Conservation (phyloP, 1,140 invertebrate genomes). For the Hycleus cichorii region DNA sequence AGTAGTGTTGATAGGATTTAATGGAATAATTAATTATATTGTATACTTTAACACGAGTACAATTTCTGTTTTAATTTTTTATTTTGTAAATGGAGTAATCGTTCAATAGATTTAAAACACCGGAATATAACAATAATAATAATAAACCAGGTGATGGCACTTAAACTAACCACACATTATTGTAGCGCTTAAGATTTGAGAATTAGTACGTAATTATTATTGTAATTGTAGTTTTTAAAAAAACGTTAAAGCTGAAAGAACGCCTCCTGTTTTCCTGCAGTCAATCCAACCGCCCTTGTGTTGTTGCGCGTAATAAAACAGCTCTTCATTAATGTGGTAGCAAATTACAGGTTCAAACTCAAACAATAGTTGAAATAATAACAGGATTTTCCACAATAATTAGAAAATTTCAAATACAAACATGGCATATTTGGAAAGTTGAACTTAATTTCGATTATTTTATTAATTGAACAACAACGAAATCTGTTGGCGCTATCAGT, state of each 20-base stretch:
- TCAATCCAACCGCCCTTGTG: background rate
- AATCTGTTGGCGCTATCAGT: background rate
- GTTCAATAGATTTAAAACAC: constrained; percentile 32
- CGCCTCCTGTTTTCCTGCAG: background rate
- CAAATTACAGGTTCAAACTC: constrained; percentile 36
- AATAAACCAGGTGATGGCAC: constrained; percentile 33
- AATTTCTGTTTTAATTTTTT: constrained; percentile 8
- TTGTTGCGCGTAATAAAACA: background rate
- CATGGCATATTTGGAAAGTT: constrained; percentile 32
- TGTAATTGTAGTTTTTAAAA: constrained; percentile 26
- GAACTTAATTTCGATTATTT: background rate
- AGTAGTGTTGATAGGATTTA: too few species aligned
- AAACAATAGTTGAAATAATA: background rate
- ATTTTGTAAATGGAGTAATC: too few species aligned
- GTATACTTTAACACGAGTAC: constrained; percentile 33
- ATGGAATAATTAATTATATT: constrained; percentile 24
- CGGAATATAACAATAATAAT: constrained; percentile 39
- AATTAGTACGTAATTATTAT: constrained; percentile 30
- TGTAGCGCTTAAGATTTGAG: constrained; percentile 19
- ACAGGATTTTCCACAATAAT: background rate
- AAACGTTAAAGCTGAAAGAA: constrained; percentile 4
- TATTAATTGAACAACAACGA: background rate
- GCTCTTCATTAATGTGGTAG: constrained; percentile 39
- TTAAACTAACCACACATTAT: constrained; percentile 22
- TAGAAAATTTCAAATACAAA: background rate